phyloP scores from a whole-genome alignment of 1,140 invertebrate genomes.

The Reticulitermes speratus region DNA sequence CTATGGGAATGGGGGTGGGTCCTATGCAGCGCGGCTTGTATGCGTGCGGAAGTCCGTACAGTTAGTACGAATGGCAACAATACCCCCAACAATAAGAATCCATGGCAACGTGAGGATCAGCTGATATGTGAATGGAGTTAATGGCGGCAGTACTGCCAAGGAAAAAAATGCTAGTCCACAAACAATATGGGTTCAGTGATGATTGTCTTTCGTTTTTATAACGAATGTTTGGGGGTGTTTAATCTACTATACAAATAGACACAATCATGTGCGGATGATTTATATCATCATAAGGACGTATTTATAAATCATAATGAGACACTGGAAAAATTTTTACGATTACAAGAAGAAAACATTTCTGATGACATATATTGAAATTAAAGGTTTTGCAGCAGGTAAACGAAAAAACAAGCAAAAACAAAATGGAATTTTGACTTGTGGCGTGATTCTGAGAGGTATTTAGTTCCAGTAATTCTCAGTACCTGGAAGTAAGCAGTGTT shows the following conservation, averaged over 20 bases:
- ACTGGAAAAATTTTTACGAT: neutral
- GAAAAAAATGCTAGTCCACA: neutral
- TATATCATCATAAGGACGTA: neutral
- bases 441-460: no score
- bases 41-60: slow-evolving; percentile 51
- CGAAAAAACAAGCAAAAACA: neutral
- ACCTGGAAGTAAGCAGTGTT: neutral
- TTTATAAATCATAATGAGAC: neutral
- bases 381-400: neutral
- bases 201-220: neutral
- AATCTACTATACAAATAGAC: neutral
- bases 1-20: slow-evolving; percentile 49
- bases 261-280: neutral
- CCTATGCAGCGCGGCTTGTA: slow-evolving; percentile 51
- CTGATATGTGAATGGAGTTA: neutral
- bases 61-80: slow-evolving; percentile 43
- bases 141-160: neutral
- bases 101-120: neutral
- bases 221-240: neutral
- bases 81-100: slow-evolving; percentile 26
- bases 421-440: neutral
- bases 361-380: neutral
- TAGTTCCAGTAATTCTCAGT: no score
- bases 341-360: neutral
- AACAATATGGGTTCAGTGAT: neutral